A percentile compares a stretch with the other conserved stretches of the same genome.
Evolutionary conservation across 2,888 invertebrate species (phyloP).

Genomic region (Agonopterix heracliana): DNA sequence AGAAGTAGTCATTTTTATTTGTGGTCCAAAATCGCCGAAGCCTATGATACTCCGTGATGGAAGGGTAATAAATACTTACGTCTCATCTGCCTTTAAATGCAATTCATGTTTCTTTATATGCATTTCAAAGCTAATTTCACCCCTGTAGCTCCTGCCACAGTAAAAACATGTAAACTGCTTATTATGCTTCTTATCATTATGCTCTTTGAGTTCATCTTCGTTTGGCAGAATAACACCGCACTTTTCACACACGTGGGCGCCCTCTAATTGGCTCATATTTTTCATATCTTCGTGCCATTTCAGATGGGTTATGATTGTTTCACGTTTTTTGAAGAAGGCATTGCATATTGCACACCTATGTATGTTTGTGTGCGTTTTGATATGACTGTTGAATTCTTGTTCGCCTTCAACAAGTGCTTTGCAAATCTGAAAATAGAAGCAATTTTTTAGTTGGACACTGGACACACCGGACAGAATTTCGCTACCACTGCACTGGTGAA

Average conservation of each 20-base stretch:
- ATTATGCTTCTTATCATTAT: slow-evolving; percentile 42
- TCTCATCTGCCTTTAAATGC: slow-evolving; percentile 20
- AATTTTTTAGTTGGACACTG: neutral
- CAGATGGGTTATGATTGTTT: slow-evolving; percentile 47
- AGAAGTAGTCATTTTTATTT: too few species aligned
- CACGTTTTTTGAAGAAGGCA: slow-evolving; percentile 45
- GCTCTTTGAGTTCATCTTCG: slow-evolving; percentile 33
- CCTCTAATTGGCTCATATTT: slow-evolving; percentile 21
- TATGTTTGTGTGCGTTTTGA: slow-evolving; percentile 43
- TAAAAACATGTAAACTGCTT: slow-evolving; percentile 58
- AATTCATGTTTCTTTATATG: slow-evolving; percentile 61
- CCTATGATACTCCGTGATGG: too few species aligned
- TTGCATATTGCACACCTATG: slow-evolving; percentile 51
- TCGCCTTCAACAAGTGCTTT: slow-evolving; percentile 46
- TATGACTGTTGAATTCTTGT: slow-evolving; percentile 41
- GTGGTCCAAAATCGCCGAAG: too few species aligned
- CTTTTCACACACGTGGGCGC: slow-evolving; percentile 47
- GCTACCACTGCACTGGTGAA: too few species aligned
- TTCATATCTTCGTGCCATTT: slow-evolving; percentile 41
- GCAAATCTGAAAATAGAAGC: slow-evolving; percentile 41
- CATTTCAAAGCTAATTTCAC: slow-evolving; percentile 42
- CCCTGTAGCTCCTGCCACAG: slow-evolving; percentile 58
- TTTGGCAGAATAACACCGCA: slow-evolving; percentile 44
- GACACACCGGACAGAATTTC: too few species aligned
- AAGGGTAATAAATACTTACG: slow-evolving; percentile 18